These are phyloP conservation scores for Embiotoca jacksoni DNA, from an alignment of 2,113 vertebrate species.

Conservation along the genomic window DNA sequence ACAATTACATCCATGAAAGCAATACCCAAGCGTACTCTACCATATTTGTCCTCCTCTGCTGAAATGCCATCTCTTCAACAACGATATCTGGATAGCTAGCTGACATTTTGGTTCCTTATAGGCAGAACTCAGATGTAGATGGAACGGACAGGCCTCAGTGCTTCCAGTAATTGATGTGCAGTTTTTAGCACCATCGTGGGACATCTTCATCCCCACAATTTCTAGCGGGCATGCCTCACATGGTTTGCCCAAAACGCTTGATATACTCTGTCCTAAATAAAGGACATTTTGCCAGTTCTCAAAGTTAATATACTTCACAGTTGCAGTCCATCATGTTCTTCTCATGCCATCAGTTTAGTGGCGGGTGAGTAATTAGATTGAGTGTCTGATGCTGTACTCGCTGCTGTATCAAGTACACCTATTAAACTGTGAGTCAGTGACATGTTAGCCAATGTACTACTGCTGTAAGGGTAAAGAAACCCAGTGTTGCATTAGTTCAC, in stretches of 20 bases:
- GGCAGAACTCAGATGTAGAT: constrained; percentile 58
- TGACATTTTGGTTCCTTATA: constrained; percentile 64
- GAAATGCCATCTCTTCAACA: constrained; percentile 28
- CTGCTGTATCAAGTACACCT: constrained; percentile 24
- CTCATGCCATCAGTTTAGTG: constrained; percentile 27
- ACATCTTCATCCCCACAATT: constrained; percentile 70
- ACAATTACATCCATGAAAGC: constrained; percentile 35
- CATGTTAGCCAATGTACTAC: not conserved
- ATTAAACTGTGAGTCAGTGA: not conserved
- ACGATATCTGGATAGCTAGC: constrained; percentile 38
- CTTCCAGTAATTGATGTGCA: constrained; percentile 81
- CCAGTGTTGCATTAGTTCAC: constrained; percentile 25
- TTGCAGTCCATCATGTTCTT: constrained; percentile 34
- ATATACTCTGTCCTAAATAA: constrained; percentile 65
- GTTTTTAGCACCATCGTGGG: constrained; percentile 79
- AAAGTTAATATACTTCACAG: constrained; percentile 52
- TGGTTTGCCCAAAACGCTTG: constrained; percentile 63
- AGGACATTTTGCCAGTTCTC: constrained; percentile 67
- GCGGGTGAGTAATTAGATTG: constrained; percentile 34
- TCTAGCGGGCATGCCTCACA: constrained; percentile 53
- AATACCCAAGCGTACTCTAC: constrained; percentile 9
- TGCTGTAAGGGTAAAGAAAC: constrained; percentile 4
- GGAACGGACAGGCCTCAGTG: constrained; percentile 71
- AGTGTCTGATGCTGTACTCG: constrained; percentile 18
- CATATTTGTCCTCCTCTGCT: constrained; percentile 4